Conservation (phyloP, 2,888 invertebrate genomes). For the Scaptomyza reducta region DNA sequence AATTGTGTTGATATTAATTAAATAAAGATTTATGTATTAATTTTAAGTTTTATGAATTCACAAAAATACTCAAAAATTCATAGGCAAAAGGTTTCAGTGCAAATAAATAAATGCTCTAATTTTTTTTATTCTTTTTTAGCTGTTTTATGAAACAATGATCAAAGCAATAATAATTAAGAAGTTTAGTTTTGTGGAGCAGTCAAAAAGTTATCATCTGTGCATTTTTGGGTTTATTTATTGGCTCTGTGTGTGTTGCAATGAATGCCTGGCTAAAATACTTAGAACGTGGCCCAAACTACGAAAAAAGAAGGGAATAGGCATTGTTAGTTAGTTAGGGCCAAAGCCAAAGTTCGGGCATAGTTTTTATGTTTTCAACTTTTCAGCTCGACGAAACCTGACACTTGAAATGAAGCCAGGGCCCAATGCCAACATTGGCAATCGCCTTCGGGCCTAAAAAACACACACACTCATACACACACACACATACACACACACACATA, state of each 20-base stretch:
- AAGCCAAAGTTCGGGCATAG: conserved; percentile 37
- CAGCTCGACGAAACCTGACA: conserved; percentile 54
- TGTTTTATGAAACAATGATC: background rate
- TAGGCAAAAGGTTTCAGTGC: no score
- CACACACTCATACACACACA: conserved; percentile 9
- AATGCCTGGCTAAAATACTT: conserved; percentile 16
- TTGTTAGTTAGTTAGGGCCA: conserved; percentile 13
- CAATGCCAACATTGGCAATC: conserved; percentile 58
- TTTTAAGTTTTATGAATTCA: no score
- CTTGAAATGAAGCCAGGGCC: conserved; percentile 64
- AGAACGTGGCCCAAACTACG: conserved; percentile 19
- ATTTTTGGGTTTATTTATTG: background rate
- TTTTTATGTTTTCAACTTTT: conserved; percentile 46
- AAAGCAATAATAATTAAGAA: conserved; percentile 34
- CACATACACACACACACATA: background rate
- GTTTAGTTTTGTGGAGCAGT: conserved; percentile 8
- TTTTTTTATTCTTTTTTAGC: background rate
- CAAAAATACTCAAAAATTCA: no score
- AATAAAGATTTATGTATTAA: no score
- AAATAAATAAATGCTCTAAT: background rate
- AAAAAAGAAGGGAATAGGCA: background rate
- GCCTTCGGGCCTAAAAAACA: conserved; percentile 39
- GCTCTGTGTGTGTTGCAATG: conserved; percentile 9
- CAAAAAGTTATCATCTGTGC: conserved; percentile 15
- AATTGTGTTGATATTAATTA: no score